Base-by-base conservation (phyloP, 1,140 invertebrate species). In the Plectrocnemia conspersa region DNA sequence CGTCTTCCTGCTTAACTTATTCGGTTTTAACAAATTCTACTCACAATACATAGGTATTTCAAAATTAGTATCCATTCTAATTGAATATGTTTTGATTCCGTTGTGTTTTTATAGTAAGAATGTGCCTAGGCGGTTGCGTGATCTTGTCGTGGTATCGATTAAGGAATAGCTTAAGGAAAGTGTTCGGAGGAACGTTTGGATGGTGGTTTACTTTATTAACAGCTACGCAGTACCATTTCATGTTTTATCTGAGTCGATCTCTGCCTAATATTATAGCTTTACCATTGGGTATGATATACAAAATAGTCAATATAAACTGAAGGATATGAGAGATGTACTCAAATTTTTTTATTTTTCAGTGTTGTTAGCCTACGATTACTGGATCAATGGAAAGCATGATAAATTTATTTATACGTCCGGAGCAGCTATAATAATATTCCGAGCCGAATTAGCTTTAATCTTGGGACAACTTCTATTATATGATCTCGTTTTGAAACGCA, bases 261-360 rank as follows among this genome's bases (percentile, higher is more conserved):
- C 78, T 99, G 58, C 97, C 97, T 58, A 99, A 99, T 75, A 94
- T 90, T 32, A 91, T 99, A 80, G 93, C 90, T 24, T 70, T 99
- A 60, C 86, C 89, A 53, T 72, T 96, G 70, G 93, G 93, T 96
- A 81, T 54, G 41, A 22, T 15, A 9, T 38, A 32, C 27, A 32
- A 7, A 32, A 27, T 48, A 29, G 29, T 48, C 36, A 49, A 36
- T 41, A 29, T 19, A 46, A 19, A 25, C 32, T 38, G 29, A 33
- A 48, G 36, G 19, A 15, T 21, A 59, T 50, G 16, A 45, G 19
- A 25, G 56, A 45, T 58, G 29, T 58, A 29, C n/a, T n/a, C n/a
- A n/a, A 35, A 60, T 44, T 58, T 45, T 58, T 27, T 47, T 56
- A 61, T 61, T 68, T 80, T 90, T 62, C 72, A 97, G 95, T 95